Conservation (phyloP, 30 jellyfish, hydroid and myxozoan genomes). For the Cassiopea xamachana region DNA sequence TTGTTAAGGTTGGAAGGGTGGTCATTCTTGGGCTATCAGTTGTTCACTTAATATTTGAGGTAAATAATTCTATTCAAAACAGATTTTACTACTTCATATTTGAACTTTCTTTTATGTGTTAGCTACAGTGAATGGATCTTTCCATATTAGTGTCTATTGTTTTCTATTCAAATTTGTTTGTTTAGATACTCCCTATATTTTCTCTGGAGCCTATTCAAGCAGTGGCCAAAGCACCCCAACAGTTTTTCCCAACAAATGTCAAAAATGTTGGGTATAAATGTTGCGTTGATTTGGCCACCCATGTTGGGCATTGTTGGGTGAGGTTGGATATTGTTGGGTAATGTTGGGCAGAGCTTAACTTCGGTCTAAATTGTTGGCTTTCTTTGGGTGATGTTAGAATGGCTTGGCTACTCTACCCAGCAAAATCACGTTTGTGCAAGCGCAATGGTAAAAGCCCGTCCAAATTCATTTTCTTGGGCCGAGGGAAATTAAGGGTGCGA, state of each 20-base stretch:
- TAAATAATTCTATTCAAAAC: not conserved
- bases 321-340: not conserved
- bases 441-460: not conserved
- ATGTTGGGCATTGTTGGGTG: not conserved
- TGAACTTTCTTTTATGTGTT: too few species aligned
- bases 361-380: too few species aligned
- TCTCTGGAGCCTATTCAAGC: too few species aligned
- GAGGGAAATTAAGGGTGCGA: not conserved
- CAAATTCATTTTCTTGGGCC: not conserved
- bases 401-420: not conserved
- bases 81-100: too few species aligned
- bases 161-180: too few species aligned
- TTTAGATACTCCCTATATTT: too few species aligned
- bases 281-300: not conserved
- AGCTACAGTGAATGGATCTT: too few species aligned
- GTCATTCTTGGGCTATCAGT: constrained; percentile 75
- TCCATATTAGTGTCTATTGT: too few species aligned
- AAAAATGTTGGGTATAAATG: not conserved
- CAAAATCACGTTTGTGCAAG: not conserved
- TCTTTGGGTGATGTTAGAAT: not conserved
- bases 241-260: not conserved
- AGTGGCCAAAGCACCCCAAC: too few species aligned
- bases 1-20: constrained; percentile 72
- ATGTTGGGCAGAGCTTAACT: too few species aligned
- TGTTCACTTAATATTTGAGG: constrained; percentile 87